Evolutionary conservation across 2,888 invertebrate genomes (phyloP).

Genomic region (Hydraecia micacea): DNA sequence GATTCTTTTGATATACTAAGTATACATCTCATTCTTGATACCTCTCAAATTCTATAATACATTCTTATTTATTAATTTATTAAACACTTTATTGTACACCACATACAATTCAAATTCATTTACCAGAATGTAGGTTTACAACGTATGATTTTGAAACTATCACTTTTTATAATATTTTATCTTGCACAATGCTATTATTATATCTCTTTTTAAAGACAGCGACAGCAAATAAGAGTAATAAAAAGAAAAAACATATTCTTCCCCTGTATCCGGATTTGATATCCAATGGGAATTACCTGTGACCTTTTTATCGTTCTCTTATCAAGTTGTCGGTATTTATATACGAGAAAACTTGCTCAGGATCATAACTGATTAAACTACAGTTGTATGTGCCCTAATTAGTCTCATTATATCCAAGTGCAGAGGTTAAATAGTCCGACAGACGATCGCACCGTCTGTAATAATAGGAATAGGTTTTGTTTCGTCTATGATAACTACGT

Average conservation of each 20-base stretch:
- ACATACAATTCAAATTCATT: no score
- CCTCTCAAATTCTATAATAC: neutral
- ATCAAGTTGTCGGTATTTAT: constrained; percentile 14
- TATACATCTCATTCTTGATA: neutral
- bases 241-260: neutral
- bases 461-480: neutral
- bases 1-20: neutral
- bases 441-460: neutral
- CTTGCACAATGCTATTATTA: no score
- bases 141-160: no score
- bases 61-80: neutral
- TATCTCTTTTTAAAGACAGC: no score
- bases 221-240: no score
- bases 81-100: neutral
- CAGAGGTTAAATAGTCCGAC: constrained; percentile 46
- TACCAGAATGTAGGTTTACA: no score
- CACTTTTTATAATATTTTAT: no score
- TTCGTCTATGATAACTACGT: neutral
- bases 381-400: constrained; percentile 29
- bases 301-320: neutral
- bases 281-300: neutral
- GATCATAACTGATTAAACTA: constrained; percentile 16
- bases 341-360: neutral
- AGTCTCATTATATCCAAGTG: constrained; percentile 27
- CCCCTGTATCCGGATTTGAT: neutral